A percentile compares a stretch with the other conserved stretches of the same genome.
These are phyloP conservation scores for Smittia sp. DNA, from an alignment of 2,888 invertebrate species.

Conservation along the genomic window DNA sequence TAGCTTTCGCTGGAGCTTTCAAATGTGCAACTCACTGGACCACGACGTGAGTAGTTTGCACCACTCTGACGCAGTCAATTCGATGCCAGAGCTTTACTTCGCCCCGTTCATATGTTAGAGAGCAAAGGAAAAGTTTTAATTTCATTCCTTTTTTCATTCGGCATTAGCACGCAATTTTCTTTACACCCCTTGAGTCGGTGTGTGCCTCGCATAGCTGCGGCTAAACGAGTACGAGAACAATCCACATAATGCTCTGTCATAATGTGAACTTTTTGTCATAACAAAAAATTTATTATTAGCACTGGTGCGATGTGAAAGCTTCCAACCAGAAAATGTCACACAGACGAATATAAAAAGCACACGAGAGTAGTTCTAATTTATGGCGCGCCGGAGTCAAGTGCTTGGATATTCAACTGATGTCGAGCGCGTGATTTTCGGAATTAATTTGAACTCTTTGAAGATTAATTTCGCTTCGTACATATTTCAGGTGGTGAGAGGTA, in stretches of 20 bases:
- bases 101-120: not conserved
- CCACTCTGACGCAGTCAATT: too few species aligned
- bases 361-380: constrained; percentile 35
- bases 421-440: constrained; percentile 28
- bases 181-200: not conserved
- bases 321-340: not conserved
- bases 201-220: not conserved
- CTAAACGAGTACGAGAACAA: not conserved
- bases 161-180: constrained; percentile 13
- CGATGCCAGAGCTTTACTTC: too few species aligned
- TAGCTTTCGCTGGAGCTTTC: too few species aligned
- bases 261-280: not conserved
- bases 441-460: constrained; percentile 33
- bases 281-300: not conserved
- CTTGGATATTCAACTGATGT: constrained; percentile 19
- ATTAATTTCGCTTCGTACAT: constrained; percentile 22
- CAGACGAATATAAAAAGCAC: constrained; percentile 19
- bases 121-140: constrained; percentile 1
- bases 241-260: not conserved
- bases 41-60: too few species aligned
- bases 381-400: constrained; percentile 23
- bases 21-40: too few species aligned
- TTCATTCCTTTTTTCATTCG: not conserved
- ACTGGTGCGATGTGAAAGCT: constrained; percentile 1
- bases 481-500: not conserved